Evolutionary conservation across 2,888 invertebrate species (phyloP).

Genomic region (Netelia fuscicornis): DNA sequence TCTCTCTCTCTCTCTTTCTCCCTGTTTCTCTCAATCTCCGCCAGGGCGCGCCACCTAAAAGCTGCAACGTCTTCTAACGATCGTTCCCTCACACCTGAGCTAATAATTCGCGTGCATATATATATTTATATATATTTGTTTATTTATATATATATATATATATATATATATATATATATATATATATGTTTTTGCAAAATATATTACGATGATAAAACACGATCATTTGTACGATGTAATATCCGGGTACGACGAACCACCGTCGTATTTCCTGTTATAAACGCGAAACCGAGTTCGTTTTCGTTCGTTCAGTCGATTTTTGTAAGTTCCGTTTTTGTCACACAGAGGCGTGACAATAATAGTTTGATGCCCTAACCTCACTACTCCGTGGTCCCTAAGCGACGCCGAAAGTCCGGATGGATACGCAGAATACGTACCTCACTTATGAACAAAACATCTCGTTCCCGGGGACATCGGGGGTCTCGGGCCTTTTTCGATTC

Average conservation of each 20-base stretch:
- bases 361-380: constrained; percentile 67
- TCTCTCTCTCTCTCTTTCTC: not conserved
- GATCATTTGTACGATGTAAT: not conserved
- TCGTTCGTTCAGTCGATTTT: no score
- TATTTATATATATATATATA: not conserved
- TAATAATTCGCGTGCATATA: constrained; percentile 41
- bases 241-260: constrained; percentile 16
- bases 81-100: constrained; percentile 68
- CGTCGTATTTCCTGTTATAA: constrained; percentile 34
- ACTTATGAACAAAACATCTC: constrained; percentile 59
- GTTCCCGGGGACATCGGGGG: constrained; percentile 27
- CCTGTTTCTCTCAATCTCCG: constrained; percentile 42
- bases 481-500: constrained; percentile 50
- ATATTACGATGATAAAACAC: not conserved
- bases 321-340: not conserved
- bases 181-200: not conserved
- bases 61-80: constrained; percentile 81
- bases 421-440: constrained; percentile 83
- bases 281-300: constrained; percentile 40
- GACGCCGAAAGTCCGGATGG: constrained; percentile 80
- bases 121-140: not conserved
- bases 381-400: constrained; percentile 77
- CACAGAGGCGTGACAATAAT: not conserved
- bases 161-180: not conserved
- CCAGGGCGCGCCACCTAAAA: constrained; percentile 78